phyloP scores from a whole-genome alignment of 2,113 vertebrate species.

The Lota lota region DNA sequence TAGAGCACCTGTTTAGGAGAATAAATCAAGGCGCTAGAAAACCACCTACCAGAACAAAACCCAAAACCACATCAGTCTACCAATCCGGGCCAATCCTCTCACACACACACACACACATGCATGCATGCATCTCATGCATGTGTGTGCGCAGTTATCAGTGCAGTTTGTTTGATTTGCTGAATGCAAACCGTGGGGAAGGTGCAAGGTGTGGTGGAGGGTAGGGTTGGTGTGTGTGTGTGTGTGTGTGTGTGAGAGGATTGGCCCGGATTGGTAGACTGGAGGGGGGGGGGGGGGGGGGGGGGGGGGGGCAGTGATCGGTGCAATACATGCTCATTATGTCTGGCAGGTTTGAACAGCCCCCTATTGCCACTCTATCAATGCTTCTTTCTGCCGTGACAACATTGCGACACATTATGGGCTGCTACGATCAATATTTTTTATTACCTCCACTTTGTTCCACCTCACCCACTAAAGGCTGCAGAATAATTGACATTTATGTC shows the following conservation, averaged over 20 bases:
- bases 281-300: background rate
- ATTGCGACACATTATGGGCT: conserved; percentile 59
- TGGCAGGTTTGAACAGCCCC: conserved; percentile 63
- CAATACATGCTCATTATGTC: conserved; percentile 64
- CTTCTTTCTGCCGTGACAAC: conserved; percentile 52
- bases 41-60: conserved; percentile 30
- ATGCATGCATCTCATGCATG: conserved; percentile 56
- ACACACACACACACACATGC: conserved; percentile 10
- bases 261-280: too few relatives aligned
- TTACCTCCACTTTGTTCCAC: conserved; percentile 65
- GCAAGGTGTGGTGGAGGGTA: too few relatives aligned
- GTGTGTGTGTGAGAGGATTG: too few relatives aligned
- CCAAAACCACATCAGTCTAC: conserved; percentile 23
- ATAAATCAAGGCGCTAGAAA: conserved; percentile 41
- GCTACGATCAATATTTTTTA: conserved; percentile 72
- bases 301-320: conserved; percentile 54
- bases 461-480: conserved; percentile 46
- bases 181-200: conserved; percentile 48
- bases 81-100: conserved; percentile 34
- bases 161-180: conserved; percentile 62
- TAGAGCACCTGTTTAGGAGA: conserved; percentile 62
- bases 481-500: conserved; percentile 62
- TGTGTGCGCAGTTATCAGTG: conserved; percentile 48
- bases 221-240: too few relatives aligned
- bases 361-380: conserved; percentile 64